Evolutionary conservation across 1,140 invertebrate species (phyloP).

Genomic region (Thereuonema tuberculata): DNA sequence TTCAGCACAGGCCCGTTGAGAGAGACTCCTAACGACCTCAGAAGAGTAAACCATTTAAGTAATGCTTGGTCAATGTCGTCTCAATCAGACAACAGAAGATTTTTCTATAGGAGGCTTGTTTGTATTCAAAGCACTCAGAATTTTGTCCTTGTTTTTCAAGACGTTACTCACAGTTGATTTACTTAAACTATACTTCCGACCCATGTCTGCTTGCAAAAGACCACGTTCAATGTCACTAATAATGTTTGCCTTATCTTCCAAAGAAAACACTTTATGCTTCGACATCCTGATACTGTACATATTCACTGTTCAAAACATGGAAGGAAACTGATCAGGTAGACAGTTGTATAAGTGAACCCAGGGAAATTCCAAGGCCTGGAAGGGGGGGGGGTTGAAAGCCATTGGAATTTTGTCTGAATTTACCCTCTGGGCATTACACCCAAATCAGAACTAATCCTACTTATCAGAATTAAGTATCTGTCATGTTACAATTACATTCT

Average conservation of each 20-base stretch:
- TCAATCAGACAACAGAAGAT: background rate
- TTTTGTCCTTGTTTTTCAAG: background rate
- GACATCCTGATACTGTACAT: too few species aligned
- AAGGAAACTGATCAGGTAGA: too few species aligned
- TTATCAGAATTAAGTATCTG: background rate
- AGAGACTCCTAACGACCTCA: too few species aligned
- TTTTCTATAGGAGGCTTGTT: background rate
- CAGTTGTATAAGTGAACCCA: too few species aligned
- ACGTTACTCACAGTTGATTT: background rate
- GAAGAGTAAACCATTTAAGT: background rate
- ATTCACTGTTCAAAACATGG: too few species aligned
- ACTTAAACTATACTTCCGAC: background rate
- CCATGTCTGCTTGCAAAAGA: background rate
- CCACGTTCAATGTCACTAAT: background rate
- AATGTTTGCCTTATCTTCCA: background rate
- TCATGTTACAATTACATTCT: slow-evolving; percentile 3
- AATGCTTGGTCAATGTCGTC: background rate
- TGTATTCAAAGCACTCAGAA: background rate
- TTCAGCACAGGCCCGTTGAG: too few species aligned
- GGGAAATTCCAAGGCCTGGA: too few species aligned
- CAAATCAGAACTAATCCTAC: too few species aligned
- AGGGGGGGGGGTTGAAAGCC: too few species aligned
- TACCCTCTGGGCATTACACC: too few species aligned
- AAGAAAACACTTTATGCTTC: too few species aligned
- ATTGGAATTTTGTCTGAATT: too few species aligned